Percentiles rank a stretch among this genome's conserved stretches.
Conservation (phyloP, 2,888 invertebrate genomes). For the Priocnemis perturbator region DNA sequence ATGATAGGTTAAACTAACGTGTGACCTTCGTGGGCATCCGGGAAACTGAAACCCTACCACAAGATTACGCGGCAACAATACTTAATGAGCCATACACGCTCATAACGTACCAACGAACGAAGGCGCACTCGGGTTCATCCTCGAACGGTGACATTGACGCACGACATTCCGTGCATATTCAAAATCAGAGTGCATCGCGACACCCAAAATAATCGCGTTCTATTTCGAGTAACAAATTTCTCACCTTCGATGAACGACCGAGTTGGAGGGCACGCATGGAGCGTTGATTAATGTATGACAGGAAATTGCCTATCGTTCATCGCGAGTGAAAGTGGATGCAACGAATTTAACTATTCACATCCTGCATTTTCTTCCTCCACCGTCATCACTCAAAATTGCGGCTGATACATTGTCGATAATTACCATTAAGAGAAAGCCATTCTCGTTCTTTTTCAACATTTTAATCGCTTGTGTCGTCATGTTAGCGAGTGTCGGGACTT, state of each 20-base stretch:
- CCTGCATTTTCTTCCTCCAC: too few species aligned
- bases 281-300: background rate
- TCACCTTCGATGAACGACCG: background rate
- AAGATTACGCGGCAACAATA: slow-evolving; percentile 12
- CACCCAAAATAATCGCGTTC: background rate
- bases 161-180: slow-evolving; percentile 1
- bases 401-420: slow-evolving; percentile 24
- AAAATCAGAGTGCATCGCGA: background rate
- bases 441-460: slow-evolving; percentile 74
- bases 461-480: slow-evolving; percentile 80
- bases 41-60: slow-evolving; percentile 37
- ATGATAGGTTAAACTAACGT: slow-evolving; percentile 48
- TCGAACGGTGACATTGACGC: background rate
- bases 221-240: background rate
- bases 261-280: background rate
- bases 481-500: slow-evolving; percentile 78
- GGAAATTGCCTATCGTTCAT: slow-evolving; percentile 11
- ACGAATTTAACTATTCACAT: too few species aligned
- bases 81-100: slow-evolving; percentile 10
- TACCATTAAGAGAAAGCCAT: slow-evolving; percentile 78
- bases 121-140: background rate
- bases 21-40: slow-evolving; percentile 54
- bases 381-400: too few species aligned
- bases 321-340: background rate
- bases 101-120: background rate